Base-by-base conservation (phyloP, 2,888 invertebrate genomes). In the Rutpela maculata region DNA sequence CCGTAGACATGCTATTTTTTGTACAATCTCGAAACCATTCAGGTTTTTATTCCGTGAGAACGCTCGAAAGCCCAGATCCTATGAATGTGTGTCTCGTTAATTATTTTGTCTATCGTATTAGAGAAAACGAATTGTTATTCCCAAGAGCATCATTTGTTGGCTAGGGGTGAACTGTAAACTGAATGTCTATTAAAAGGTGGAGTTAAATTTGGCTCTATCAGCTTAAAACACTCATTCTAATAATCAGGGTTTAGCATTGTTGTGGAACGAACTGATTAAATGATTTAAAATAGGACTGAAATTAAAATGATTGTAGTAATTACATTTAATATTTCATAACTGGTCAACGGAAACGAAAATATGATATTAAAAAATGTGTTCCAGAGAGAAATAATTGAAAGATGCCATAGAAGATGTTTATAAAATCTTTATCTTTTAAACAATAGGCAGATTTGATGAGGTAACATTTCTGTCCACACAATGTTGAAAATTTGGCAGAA, bases 81-180 rank as follows among this genome's bases (percentile, higher is more conserved):
- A 35, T 63, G 62, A 63, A 63, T 63, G 31, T 63, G 17, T 17
- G 35, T 35, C 15, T 62, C 60, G 60, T 31, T 62, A 62, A 62
- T 62, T 62, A 63, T 63, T 63, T 63, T 63, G 35, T 63, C 62
- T 63, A 63, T 63, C n/a, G 60, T 31, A n/a, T 26, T 62, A 62
- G 26, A 62, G 60, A 50, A 26, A 26, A 63, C 62, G 35, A 35
- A n/a, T 35, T 17, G 31, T 65, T 65, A 65, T 43, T 43, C 65
- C 65, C 65, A 43, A 43, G 65, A 43, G 65, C 22, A 43, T 65
- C 65, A 19, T 65, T 65, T 65, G 63, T 38, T 38, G 50, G 50
- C 15, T 50, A 15, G 63, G 63, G 38, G 38, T 31, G 19, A 65
- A 18, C 19, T 38, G 43, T 65, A 65, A 65, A 38, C 65, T 65